Percentiles rank a stretch among this genome's conserved stretches.
Evolutionary conservation across 1,140 invertebrate genomes (phyloP).

Genomic region (Spodoptera litura): DNA sequence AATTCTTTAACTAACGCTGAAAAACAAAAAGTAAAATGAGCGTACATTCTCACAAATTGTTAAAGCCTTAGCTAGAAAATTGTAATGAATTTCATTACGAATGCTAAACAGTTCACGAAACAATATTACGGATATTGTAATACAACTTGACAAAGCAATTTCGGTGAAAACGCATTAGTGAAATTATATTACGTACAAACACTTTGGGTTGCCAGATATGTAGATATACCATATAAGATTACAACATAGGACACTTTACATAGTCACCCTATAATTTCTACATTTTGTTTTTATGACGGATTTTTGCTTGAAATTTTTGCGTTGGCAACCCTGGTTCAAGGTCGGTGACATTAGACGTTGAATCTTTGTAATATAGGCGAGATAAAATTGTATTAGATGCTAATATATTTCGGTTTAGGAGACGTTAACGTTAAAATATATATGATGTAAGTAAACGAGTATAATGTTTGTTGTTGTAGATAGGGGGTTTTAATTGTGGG

Average conservation of each 20-base stretch:
- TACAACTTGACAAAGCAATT: constrained; percentile 14
- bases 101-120: constrained; percentile 8
- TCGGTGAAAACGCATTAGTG: constrained; percentile 9
- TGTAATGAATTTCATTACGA: background rate
- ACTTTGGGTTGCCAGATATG: background rate
- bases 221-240: background rate
- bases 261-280: too few species aligned
- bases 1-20: too few species aligned
- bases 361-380: too few species aligned
- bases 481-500: too few species aligned
- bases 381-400: too few species aligned
- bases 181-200: constrained; percentile 20
- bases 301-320: background rate
- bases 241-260: background rate
- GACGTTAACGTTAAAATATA: too few species aligned
- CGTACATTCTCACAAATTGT: background rate
- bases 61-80: background rate
- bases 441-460: too few species aligned
- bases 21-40: background rate
- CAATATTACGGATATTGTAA: constrained; percentile 18
- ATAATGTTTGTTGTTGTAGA: too few species aligned
- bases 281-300: background rate
- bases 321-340: too few species aligned
- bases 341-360: too few species aligned
- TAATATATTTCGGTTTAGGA: too few species aligned